Base-by-base conservation (phyloP, 2,113 vertebrate genomes). In the Axis porcinus region DNA sequence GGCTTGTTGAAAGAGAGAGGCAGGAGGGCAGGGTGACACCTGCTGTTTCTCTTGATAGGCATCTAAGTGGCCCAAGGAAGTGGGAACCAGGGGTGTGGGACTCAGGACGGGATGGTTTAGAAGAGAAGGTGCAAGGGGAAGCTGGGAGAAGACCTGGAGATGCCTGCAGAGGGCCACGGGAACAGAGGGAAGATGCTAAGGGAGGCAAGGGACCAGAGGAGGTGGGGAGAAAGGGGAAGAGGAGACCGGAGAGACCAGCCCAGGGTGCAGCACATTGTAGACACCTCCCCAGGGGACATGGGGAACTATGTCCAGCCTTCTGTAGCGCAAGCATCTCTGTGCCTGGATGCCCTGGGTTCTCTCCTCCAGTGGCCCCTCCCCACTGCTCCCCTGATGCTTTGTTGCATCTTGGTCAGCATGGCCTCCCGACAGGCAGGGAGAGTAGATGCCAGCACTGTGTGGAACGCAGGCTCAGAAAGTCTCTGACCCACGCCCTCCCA, bases 1-100 rank as follows among this genome's bases (percentile, higher is more conserved):
- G 67, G 15, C 10, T 64, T 84, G 13, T 17, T 67, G 40, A 89
- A 83, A 11, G 12, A 10, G 15, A 58, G 55, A 13, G 3, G 3
- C 2, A 0, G 2, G 11, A 25, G 7, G 40, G 1, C 13, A 7
- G 55, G 11, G 50, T 43, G 70, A 74, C 25, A 19, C 4, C 11
- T 64, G 11, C 21, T 28, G 1, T 36, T 43, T 67, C 14, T 19
- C 45, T 89, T 88, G 23, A 45, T 54, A 76, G 67, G 25, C 43
- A 3, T 60, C 33, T 57, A 43, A 82, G 33, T 47, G 58, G 43
- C 5, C 15, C 25, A n/a, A 21, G 7, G 8, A 30, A 54, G 50
- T 40, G 15, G 9, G 21, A 4, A 1, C 16, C 2, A 67, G 4
- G 17, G 2, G 5, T 6, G 0, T 2, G 10, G 47, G 9, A 11